Conservation (phyloP, 2,797 vertebrate species). For the Manis crassicaudata region DNA sequence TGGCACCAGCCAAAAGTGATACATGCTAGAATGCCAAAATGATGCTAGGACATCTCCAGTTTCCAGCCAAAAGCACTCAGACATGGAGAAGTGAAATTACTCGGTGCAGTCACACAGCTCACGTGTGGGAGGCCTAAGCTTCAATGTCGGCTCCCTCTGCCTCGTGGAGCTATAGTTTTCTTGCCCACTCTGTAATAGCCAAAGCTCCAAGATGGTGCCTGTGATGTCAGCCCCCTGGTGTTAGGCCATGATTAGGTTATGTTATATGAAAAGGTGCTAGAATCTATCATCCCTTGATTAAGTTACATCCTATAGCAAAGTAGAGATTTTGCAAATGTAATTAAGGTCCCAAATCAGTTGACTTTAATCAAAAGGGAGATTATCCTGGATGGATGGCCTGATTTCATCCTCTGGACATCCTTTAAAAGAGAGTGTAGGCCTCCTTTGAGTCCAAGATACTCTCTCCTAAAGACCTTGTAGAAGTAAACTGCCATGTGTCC, state of each 20-base stretch:
- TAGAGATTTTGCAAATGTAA: slow-evolving; percentile 3
- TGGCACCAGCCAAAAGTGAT: not conserved
- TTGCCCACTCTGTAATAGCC: not conserved
- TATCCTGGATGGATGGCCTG: not conserved
- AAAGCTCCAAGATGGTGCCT: not conserved
- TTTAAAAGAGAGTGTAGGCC: not conserved
- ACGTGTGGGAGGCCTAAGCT: not conserved
- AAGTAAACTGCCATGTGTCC: not conserved
- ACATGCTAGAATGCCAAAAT: not conserved
- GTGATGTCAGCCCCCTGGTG: not conserved
- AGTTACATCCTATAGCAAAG: not conserved
- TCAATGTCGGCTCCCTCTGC: not conserved
- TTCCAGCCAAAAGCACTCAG: not conserved
- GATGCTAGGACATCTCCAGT: not conserved
- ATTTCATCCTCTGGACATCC: not conserved
- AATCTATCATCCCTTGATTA: not conserved
- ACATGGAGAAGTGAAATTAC: not conserved
- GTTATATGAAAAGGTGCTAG: not conserved
- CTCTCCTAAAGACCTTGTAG: not conserved
- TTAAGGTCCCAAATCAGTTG: not conserved
- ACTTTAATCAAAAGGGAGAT: not conserved
- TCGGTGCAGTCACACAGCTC: not conserved
- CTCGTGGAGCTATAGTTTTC: not conserved
- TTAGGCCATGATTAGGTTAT: not conserved
- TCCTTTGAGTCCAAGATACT: not conserved